Percentiles rank a stretch among this genome's conserved stretches.
These are phyloP conservation scores for Mobula birostris DNA, from an alignment of 2,113 vertebrate species.

Conservation along the genomic window DNA sequence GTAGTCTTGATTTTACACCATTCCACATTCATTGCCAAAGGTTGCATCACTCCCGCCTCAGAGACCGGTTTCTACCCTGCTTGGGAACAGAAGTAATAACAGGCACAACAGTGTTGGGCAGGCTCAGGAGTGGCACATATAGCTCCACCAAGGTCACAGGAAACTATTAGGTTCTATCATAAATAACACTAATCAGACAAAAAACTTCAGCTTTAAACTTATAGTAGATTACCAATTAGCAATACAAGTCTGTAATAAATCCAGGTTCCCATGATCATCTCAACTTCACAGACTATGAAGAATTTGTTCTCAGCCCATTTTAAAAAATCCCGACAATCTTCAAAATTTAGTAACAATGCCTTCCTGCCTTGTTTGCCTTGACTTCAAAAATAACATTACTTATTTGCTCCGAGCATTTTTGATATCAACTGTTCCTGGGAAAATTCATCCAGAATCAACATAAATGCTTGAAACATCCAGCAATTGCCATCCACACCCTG, in stretches of 20 bases:
- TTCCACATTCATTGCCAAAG: not conserved
- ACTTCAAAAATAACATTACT: conserved; percentile 3
- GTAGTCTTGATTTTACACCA: not conserved
- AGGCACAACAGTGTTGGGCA: not conserved
- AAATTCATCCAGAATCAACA: conserved; percentile 24
- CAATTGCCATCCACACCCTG: conserved; percentile 43
- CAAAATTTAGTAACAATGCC: conserved; percentile 11
- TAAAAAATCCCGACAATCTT: not conserved
- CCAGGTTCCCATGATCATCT: not conserved
- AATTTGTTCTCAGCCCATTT: not conserved
- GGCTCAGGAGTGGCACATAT: not conserved
- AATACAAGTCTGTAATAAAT: not conserved
- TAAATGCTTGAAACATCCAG: conserved; percentile 42
- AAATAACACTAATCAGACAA: not conserved
- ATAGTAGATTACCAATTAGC: not conserved
- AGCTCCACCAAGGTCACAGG: not conserved
- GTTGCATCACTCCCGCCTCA: not conserved
- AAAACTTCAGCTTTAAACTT: not conserved
- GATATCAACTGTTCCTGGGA: conserved; percentile 1
- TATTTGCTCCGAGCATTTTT: conserved; percentile 4
- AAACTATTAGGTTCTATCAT: not conserved
- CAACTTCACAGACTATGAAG: not conserved
- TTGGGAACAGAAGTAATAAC: not conserved
- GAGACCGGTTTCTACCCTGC: not conserved
- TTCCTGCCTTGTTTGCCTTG: not conserved